These are phyloP conservation scores for Sinocyclocheilus rhinocerous DNA, from an alignment of 2,113 vertebrate species.

Conservation along the genomic window DNA sequence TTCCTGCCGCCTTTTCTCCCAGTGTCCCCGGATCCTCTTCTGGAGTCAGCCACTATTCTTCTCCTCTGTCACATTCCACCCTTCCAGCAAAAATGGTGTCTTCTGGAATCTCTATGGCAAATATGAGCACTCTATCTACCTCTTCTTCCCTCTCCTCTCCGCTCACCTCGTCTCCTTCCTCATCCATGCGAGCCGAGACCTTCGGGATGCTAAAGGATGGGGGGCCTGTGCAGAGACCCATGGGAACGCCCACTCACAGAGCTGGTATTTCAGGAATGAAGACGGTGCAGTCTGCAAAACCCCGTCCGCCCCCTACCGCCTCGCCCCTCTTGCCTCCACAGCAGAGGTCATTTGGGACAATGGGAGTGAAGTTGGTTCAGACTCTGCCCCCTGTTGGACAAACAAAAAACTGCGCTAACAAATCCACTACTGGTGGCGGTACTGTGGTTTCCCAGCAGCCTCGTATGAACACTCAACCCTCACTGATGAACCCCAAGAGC, in stretches of 20 bases:
- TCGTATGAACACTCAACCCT: conserved; percentile 64
- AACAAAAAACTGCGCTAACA: conserved; percentile 62
- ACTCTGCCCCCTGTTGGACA: conserved; percentile 54
- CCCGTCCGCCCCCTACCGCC: conserved; percentile 73
- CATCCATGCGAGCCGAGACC: conserved; percentile 63
- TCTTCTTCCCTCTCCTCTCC: conserved; percentile 53
- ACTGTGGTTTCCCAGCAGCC: conserved; percentile 73
- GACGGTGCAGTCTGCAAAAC: conserved; percentile 68
- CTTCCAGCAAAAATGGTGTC: not conserved
- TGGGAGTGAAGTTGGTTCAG: conserved; percentile 55
- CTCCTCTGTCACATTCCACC: conserved; percentile 62
- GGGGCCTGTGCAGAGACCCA: conserved; percentile 57
- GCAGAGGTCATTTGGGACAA: conserved; percentile 66
- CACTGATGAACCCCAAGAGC: conserved; percentile 52
- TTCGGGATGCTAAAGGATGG: conserved; percentile 64
- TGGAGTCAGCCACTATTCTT: conserved; percentile 79
- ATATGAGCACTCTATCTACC: conserved; percentile 44
- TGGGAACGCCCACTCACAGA: conserved; percentile 61
- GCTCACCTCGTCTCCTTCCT: conserved; percentile 68
- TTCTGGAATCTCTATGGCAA: conserved; percentile 15
- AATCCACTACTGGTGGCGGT: conserved; percentile 17
- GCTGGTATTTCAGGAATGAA: conserved; percentile 44
- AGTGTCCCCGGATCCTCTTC: conserved; percentile 76
- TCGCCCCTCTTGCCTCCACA: conserved; percentile 73
- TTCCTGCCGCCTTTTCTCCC: conserved; percentile 73